Conservation (phyloP, 2,888 invertebrate species). For the Amblyteles armatorius region DNA sequence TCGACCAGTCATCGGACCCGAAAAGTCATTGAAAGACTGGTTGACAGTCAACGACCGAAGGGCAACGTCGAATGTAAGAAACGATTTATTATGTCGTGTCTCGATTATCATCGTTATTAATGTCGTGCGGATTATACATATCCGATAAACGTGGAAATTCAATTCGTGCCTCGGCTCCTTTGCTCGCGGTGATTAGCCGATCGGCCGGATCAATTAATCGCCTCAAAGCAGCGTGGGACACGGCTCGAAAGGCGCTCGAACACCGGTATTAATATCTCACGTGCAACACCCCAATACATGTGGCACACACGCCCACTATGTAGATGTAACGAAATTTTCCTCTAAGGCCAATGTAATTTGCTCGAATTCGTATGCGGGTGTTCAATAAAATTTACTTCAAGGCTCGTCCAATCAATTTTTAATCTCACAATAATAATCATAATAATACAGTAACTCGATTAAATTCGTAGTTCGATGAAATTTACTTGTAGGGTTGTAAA, state of each 20-base stretch:
- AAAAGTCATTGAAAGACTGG: slow-evolving; percentile 18
- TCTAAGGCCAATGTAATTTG: too few relatives aligned
- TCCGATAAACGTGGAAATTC: slow-evolving; percentile 1
- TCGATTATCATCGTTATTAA: slow-evolving; percentile 5
- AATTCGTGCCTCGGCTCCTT: slow-evolving; percentile 15
- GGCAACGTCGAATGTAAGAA: neutral
- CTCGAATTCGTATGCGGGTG: neutral
- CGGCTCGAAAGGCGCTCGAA: neutral
- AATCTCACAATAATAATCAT: too few relatives aligned
- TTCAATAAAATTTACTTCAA: neutral
- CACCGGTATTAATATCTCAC: slow-evolving; percentile 27
- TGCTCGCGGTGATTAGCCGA: slow-evolving; percentile 37
- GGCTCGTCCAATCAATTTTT: too few relatives aligned
- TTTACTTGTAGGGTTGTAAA: too few relatives aligned
- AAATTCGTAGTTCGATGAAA: too few relatives aligned
- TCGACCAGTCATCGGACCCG: slow-evolving; percentile 28
- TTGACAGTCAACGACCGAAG: slow-evolving; percentile 34
- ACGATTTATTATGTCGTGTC: neutral
- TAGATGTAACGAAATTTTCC: neutral
- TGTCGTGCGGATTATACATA: neutral
- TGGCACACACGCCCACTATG: neutral
- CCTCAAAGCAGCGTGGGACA: slow-evolving; percentile 42
- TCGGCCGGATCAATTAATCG: slow-evolving; percentile 49
- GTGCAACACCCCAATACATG: neutral
- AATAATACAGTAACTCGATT: too few relatives aligned